Conservation (phyloP, 2,888 invertebrate species). For the Clusia tigrina region DNA sequence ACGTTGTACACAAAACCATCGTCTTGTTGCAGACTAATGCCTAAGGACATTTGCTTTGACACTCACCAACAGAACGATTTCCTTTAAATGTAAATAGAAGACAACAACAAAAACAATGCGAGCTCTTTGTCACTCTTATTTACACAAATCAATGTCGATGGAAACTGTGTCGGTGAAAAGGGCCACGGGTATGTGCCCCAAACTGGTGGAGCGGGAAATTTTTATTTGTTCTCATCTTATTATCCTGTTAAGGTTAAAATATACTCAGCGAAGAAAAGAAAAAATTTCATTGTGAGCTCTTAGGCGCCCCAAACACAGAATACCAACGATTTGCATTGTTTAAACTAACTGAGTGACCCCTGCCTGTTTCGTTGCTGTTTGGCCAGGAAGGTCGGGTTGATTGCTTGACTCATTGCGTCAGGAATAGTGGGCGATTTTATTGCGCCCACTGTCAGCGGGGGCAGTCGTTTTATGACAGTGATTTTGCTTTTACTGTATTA, state of each 20-base stretch:
- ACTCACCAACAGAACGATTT: conserved; percentile 7
- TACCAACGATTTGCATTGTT: background rate
- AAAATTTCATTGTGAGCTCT: conserved; percentile 17
- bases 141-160: conserved; percentile 3
- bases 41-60: conserved; percentile 14
- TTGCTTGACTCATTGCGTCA: no score
- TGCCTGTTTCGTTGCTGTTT: background rate
- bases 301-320: conserved; percentile 10
- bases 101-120: background rate
- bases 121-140: conserved; percentile 4
- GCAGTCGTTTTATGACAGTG: background rate
- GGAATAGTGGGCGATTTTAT: no score
- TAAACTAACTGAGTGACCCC: background rate
- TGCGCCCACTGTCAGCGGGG: no score
- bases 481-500: background rate
- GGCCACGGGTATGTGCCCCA: no score
- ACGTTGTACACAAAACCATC: no score
- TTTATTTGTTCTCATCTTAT: conserved; percentile 8
- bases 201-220: background rate
- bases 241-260: background rate
- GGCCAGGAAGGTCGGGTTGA: background rate
- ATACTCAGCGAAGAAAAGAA: background rate
- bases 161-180: background rate
- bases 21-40: no score
- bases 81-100: background rate